Evolutionary conservation across 2,797 vertebrate species (phyloP).

Genomic region (Pangasius macronema): DNA sequence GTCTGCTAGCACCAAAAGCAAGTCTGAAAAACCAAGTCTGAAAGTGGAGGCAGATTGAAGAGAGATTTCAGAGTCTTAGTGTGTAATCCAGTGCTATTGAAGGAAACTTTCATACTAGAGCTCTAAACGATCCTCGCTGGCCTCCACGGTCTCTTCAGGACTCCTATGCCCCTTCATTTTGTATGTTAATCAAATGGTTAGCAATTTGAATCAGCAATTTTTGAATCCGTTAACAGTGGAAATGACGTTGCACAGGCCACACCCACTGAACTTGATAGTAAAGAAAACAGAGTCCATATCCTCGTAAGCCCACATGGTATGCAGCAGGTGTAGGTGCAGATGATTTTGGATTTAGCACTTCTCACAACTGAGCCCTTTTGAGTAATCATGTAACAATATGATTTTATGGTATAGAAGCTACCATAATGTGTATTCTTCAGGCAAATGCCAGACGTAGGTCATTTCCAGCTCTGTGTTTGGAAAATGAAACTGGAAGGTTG

Average conservation of each 20-base stretch:
- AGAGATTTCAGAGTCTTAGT: neutral
- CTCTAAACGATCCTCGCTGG: conserved; percentile 53
- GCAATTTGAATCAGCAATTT: neutral
- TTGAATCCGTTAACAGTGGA: conserved; percentile 4
- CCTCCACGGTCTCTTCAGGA: conserved; percentile 54
- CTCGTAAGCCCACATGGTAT: neutral
- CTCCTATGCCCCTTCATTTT: neutral
- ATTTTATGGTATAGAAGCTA: no score
- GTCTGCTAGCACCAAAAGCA: neutral
- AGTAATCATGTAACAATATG: neutral
- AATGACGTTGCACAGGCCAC: conserved; percentile 11
- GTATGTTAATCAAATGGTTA: neutral
- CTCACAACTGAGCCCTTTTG: neutral
- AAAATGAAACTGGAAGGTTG: no score
- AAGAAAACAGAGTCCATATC: neutral
- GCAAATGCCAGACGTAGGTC: neutral
- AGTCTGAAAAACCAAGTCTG: neutral
- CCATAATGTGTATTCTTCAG: neutral
- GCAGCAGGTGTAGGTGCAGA: neutral
- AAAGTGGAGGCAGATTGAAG: neutral
- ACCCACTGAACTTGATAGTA: conserved; percentile 13
- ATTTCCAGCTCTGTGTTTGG: neutral
- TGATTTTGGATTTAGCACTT: neutral
- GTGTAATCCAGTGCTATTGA: conserved; percentile 12
- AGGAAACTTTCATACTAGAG: conserved; percentile 11